These are phyloP conservation scores for Papilio machaon DNA, from an alignment of 1,140 invertebrate genomes.

Conservation along the genomic window DNA sequence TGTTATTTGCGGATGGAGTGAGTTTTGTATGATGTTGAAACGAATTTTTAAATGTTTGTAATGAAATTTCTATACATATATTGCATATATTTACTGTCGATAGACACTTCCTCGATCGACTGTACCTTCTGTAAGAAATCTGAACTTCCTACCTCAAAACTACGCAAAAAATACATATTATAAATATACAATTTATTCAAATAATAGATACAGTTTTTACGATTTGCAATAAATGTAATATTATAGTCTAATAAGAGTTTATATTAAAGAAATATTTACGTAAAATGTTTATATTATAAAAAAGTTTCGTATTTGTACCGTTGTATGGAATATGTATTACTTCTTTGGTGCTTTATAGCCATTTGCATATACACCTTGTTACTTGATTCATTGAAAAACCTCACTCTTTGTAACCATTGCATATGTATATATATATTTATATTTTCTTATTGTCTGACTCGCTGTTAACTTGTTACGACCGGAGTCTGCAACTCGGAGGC, in stretches of 20 bases:
- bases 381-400: slow-evolving; percentile 51
- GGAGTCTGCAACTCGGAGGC: slow-evolving; percentile 9
- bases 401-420: slow-evolving; percentile 57
- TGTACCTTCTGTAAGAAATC: slow-evolving; percentile 46
- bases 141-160: slow-evolving; percentile 79
- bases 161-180: slow-evolving; percentile 76
- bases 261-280: slow-evolving; percentile 80
- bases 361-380: slow-evolving; percentile 75
- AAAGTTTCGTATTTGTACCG: slow-evolving; percentile 66
- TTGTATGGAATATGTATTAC: slow-evolving; percentile 58
- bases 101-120: slow-evolving; percentile 46
- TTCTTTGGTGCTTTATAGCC: slow-evolving; percentile 74
- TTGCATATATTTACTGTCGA: slow-evolving; percentile 51
- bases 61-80: slow-evolving; percentile 68
- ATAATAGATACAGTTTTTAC: slow-evolving; percentile 65
- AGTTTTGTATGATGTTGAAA: slow-evolving; percentile 77
- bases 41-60: slow-evolving; percentile 79
- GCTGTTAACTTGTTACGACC: slow-evolving; percentile 41
- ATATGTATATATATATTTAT: slow-evolving; percentile 45
- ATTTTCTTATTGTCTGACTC: slow-evolving; percentile 44
- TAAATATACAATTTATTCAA: slow-evolving; percentile 77
- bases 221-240: slow-evolving; percentile 73
- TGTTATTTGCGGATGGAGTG: slow-evolving; percentile 74
- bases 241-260: slow-evolving; percentile 79
- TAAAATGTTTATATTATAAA: slow-evolving; percentile 76